phyloP scores from a whole-genome alignment of 2,888 invertebrate genomes.

The Philhelius pedissequus region DNA sequence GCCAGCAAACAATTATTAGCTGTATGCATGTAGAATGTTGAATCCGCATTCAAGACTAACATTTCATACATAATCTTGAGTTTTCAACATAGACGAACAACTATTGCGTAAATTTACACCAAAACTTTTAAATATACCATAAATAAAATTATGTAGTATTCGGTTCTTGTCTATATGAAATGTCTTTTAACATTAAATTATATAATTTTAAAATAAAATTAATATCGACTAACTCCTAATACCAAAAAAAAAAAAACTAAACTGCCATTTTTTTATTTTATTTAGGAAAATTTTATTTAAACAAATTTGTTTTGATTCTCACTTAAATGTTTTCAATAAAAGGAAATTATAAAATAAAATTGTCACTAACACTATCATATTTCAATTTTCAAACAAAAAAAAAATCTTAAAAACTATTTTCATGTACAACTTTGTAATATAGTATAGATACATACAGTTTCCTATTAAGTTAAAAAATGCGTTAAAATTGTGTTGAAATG shows the following conservation, averaged over 20 bases:
- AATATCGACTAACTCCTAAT: constrained; percentile 35
- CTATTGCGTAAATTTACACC: neutral
- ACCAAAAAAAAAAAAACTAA: constrained; percentile 48
- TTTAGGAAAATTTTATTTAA: constrained; percentile 56
- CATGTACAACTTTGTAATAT: constrained; percentile 6
- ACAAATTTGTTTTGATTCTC: constrained; percentile 32
- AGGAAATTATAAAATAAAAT: neutral
- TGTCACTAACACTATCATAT: constrained; percentile 20
- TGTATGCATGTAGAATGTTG: too few species aligned
- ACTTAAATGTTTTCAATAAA: constrained; percentile 8
- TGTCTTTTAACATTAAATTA: neutral
- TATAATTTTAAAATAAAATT: neutral
- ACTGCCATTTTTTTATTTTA: constrained; percentile 56
- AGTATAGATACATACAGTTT: constrained; percentile 42
- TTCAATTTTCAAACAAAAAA: neutral
- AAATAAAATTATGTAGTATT: neutral
- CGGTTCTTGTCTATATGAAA: neutral
- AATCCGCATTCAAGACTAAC: too few species aligned
- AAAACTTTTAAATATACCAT: neutral
- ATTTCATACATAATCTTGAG: too few species aligned
- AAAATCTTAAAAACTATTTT: neutral
- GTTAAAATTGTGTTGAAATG: neutral
- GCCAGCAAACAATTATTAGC: too few species aligned
- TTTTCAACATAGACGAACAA: too few species aligned
- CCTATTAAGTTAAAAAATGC: constrained; percentile 55